phyloP scores from a whole-genome alignment of 2,888 invertebrate genomes.

The Pristionchus arcanus region DNA sequence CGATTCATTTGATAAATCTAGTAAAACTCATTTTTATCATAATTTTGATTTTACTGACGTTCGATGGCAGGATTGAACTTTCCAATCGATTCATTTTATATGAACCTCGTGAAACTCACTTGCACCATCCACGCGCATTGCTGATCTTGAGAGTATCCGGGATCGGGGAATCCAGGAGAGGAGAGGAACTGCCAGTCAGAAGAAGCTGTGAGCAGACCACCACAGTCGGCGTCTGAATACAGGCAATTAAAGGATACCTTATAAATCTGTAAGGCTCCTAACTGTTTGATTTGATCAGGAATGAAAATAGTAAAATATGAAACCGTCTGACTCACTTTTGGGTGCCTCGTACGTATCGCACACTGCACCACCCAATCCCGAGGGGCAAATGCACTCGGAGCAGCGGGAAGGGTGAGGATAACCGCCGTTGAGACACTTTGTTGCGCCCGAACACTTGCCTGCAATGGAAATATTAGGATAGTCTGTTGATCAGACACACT shows the following conservation, averaged over 20 bases:
- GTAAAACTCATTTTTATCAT: no score
- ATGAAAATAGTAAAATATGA: background rate
- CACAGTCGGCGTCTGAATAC: slow-evolving; percentile 74
- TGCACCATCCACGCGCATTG: slow-evolving; percentile 75
- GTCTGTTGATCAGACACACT: background rate
- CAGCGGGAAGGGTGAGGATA: slow-evolving; percentile 75
- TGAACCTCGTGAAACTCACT: slow-evolving; percentile 37
- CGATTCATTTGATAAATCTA: no score
- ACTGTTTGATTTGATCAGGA: background rate
- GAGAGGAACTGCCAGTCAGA: slow-evolving; percentile 63
- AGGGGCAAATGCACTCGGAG: slow-evolving; percentile 75
- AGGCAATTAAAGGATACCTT: background rate
- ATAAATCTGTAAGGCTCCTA: background rate
- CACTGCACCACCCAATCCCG: slow-evolving; percentile 72
- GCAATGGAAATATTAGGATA: background rate
- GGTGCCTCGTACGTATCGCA: slow-evolving; percentile 71
- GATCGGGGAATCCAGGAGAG: slow-evolving; percentile 69
- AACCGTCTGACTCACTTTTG: slow-evolving; percentile 67
- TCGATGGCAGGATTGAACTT: no score
- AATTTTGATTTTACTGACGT: no score
- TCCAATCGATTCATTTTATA: background rate
- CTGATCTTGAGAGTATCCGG: slow-evolving; percentile 70
- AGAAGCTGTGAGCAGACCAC: slow-evolving; percentile 65
- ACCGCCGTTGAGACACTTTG: slow-evolving; percentile 75
- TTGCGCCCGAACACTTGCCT: slow-evolving; percentile 63